Percentiles rank a stretch among this genome's conserved stretches.
phyloP scores from a whole-genome alignment of 2,113 vertebrate genomes.

The Hypocryptadius cinnamomeus region DNA sequence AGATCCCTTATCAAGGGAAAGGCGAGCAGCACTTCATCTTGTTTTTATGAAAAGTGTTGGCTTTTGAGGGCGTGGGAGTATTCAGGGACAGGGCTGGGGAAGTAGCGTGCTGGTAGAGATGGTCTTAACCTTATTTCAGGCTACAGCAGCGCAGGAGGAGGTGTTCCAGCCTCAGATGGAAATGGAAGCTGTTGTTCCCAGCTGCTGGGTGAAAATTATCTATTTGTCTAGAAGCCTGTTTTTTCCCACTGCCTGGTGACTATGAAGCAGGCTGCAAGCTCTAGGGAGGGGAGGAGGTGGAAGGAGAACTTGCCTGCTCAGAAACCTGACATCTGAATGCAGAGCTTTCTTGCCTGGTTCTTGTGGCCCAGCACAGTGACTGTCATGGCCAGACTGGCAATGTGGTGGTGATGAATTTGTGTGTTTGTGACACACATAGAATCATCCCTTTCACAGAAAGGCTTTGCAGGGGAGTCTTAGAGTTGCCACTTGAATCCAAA shows the following conservation, averaged over 20 bases:
- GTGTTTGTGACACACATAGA: neutral
- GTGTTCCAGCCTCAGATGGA: neutral
- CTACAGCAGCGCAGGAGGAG: neutral
- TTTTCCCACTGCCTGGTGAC: neutral
- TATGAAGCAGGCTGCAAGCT: neutral
- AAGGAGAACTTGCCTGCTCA: neutral
- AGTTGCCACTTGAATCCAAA: neutral
- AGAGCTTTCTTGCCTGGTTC: neutral
- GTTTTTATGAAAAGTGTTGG: neutral
- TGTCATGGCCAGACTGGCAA: rapidly evolving
- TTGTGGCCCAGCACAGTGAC: neutral
- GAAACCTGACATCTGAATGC: neutral
- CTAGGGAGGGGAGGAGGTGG: neutral
- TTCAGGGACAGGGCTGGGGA: neutral
- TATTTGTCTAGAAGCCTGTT: neutral
- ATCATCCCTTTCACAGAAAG: neutral
- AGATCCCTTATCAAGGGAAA: neutral
- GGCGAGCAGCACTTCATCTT: neutral
- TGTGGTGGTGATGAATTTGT: neutral
- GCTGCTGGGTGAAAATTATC: neutral
- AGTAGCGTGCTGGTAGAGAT: neutral
- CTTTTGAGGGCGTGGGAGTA: neutral
- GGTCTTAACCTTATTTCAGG: neutral
- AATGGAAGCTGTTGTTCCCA: neutral
- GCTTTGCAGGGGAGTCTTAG: neutral